Conservation (phyloP, 2,797 vertebrate species). For the Rhinogobio ventralis region DNA sequence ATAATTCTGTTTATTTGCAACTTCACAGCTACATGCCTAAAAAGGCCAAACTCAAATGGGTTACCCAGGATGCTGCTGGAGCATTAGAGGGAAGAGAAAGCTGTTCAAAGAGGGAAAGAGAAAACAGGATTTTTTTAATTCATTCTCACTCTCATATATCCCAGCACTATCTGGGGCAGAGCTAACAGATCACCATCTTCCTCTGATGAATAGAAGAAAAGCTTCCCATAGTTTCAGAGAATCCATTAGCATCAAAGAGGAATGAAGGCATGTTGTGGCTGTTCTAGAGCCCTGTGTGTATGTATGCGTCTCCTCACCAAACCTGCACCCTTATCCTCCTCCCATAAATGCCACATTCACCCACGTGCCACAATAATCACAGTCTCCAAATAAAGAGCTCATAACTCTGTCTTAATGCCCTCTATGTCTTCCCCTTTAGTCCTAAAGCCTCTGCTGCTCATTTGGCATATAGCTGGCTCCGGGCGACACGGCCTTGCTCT, state of each 20-base stretch:
- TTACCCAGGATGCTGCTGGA: not conserved
- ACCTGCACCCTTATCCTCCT: not conserved
- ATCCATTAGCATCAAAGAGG: slow-evolving; percentile 17
- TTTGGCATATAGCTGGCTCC: slow-evolving; percentile 30
- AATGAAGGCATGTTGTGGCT: not conserved
- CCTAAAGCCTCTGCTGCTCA: slow-evolving; percentile 1
- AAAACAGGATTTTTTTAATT: not conserved
- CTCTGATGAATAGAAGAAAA: not conserved
- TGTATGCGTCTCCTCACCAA: not conserved
- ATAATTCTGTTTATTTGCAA: not conserved
- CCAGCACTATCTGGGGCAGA: slow-evolving; percentile 26
- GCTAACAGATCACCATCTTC: slow-evolving; percentile 1
- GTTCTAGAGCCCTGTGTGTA: not conserved
- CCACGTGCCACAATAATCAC: not conserved
- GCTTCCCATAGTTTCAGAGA: not conserved
- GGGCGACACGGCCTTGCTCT: slow-evolving; percentile 23
- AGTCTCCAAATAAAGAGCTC: not conserved
- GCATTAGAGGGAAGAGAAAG: no score
- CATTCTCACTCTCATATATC: not conserved
- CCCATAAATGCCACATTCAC: slow-evolving; percentile 1
- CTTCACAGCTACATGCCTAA: not conserved
- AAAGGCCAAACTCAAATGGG: not conserved
- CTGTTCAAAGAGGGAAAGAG: slow-evolving; percentile 1
- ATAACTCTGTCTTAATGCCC: slow-evolving; percentile 13
- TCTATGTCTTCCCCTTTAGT: slow-evolving; percentile 7